Base-by-base conservation (phyloP, 2,797 vertebrate species). In the Nannoperca obscura region DNA sequence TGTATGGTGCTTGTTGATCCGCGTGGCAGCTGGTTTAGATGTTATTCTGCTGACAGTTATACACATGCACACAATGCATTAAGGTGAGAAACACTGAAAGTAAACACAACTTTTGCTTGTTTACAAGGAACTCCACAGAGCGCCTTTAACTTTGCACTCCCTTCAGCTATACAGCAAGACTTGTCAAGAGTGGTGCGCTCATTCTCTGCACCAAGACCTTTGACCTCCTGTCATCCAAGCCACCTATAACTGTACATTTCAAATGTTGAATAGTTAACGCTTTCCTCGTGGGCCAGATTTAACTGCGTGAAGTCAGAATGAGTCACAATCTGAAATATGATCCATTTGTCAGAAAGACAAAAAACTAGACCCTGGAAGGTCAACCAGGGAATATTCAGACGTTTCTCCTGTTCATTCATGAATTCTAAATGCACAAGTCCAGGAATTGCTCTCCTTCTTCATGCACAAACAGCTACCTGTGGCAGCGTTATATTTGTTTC, bases 261-360 rank as follows among this genome's bases (percentile, higher is more conserved):
- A 68, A 42, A 81, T 38, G 54, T 47, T 58, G 71, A 82, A 54
- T 52, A 65, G 79, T 78, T 82, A 72, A 85, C 88, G 60, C 86
- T 80, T 65, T 87, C 61, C 74, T 71, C 75, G 24, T 9, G 71
- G 38, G 62, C 78, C 54, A 1, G 65, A 82, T 91, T 86, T 81
- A 78, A 81, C 72, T 14, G 78, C 54, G 79, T 79, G 36, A 86
- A 88, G 53, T 73, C 80, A 44, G 62, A 76, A 20, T 42, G 58
- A 70, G 85, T 79, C 89, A 81, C 76, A 64, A 24, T 57, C 74
- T 66, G 82, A 76, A 81, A 92, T 49, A 4, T 32, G 69, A 92
- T 72, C 68, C 22, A 14, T 32, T 40, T 3, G 3, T 20, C 1
- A 54, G 40, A 74, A 62, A 84, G 69, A 62, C 50, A 38, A 85